Base-by-base conservation (phyloP, 2,888 invertebrate genomes). In the Xestobium rufovillosum region DNA sequence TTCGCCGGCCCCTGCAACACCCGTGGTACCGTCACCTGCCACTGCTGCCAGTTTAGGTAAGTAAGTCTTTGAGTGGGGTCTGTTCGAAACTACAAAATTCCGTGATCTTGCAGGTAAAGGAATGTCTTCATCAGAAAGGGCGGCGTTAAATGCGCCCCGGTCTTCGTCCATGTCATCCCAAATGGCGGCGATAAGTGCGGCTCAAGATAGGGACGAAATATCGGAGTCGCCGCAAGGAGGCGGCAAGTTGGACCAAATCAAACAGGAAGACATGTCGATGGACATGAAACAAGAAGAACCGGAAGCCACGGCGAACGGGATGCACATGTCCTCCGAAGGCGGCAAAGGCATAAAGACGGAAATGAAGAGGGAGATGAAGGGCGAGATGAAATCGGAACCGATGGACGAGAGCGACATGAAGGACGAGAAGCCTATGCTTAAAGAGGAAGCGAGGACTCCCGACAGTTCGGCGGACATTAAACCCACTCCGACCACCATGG, bases 131-230 rank as follows among this genome's bases (percentile, higher is more conserved):
- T 67, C 71, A 35, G 71, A 73, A 44, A 59, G 73, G 37, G 70
- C 71, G 0, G 71, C 71, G 0, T 53, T 68, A 6, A 68, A 67
- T 37, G 66, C 70, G 1, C 63, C 69, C 2, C 63, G 70, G 46
- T 71, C 74, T 11, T 66, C 62, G 27, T 64, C 65, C 38, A 71
- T 78, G 58, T 79, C 82, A 12, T 79, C 81, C 6, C 80, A 81
- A 60, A 78, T 80, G 75, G 80, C 82, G 9, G 81, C 82, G 3
- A 73, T 82, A 34, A 77, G 75, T 48, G 80, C 80, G 3, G 79
- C 81, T 0, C 71, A 79, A 15, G 78, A 78, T 48, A 72, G 75
- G 45, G 73, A 75, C 44, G 75, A 80, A 44, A 77, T 78, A 25
- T 74, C 76, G 14, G 75, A 77, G 36, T 73, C 74, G 1, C 70